Conservation (phyloP, 1,140 invertebrate species). For the Drosophila nasuta region DNA sequence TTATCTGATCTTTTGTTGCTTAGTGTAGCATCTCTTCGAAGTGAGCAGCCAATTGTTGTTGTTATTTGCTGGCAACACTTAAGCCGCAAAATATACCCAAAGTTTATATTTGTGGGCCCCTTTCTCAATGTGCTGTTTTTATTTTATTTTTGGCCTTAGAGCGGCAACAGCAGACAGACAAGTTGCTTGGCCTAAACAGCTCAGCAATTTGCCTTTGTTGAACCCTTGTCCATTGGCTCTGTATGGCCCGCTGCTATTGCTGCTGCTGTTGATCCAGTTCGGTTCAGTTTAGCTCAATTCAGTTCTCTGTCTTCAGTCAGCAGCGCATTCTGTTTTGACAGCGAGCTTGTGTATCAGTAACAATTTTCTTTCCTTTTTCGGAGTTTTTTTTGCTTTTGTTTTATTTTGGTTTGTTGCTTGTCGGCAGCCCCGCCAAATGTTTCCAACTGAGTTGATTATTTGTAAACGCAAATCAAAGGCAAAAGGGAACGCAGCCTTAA, state of each 20-base stretch:
- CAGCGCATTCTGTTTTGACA: constrained; percentile 56
- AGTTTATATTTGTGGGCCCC: constrained; percentile 69
- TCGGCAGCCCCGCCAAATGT: constrained; percentile 51
- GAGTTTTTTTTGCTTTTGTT: not conserved
- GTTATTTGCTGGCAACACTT: constrained; percentile 65
- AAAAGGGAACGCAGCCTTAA: constrained; percentile 50
- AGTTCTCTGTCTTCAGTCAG: constrained; percentile 33
- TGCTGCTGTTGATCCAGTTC: constrained; percentile 23
- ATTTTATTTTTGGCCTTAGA: constrained; percentile 54
- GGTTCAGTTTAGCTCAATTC: constrained; percentile 3
- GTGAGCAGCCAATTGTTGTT: constrained; percentile 41
- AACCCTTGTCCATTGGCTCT: constrained; percentile 46
- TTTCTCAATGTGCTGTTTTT: constrained; percentile 1
- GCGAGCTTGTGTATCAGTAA: constrained; percentile 47
- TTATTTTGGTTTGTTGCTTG: constrained; percentile 1
- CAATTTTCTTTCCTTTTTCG: constrained; percentile 11
- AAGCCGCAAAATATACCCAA: constrained; percentile 76
- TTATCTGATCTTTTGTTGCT: constrained; percentile 18
- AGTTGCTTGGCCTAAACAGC: constrained; percentile 44
- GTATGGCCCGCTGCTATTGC: constrained; percentile 1
- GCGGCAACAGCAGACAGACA: constrained; percentile 43
- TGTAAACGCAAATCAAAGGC: constrained; percentile 70
- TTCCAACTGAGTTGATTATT: constrained; percentile 81
- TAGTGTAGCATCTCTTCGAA: constrained; percentile 35
- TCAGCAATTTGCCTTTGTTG: constrained; percentile 67